These are phyloP conservation scores for Drosophila mulleri DNA, from an alignment of 2,888 invertebrate species.

Conservation along the genomic window DNA sequence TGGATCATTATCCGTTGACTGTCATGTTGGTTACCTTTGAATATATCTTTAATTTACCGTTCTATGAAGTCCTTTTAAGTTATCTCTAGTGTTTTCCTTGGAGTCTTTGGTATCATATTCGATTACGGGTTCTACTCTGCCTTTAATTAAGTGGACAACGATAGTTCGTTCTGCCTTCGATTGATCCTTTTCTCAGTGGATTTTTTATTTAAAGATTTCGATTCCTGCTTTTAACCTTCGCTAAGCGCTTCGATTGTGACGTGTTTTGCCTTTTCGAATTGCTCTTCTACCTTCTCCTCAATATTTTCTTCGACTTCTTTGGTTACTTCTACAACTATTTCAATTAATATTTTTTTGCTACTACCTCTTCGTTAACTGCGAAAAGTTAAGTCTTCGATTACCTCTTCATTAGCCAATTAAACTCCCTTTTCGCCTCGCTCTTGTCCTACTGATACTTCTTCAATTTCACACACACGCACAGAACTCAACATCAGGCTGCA, in stretches of 20 bases:
- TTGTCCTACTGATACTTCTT: slow-evolving; percentile 12
- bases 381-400: not conserved
- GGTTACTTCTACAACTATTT: not conserved
- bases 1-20: not conserved
- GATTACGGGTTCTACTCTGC: too few relatives aligned
- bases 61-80: not conserved
- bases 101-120: too few relatives aligned
- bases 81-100: too few relatives aligned
- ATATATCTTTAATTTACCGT: not conserved
- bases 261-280: not conserved
- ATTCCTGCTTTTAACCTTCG: not conserved
- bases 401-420: not conserved
- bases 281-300: not conserved
- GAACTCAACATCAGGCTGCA: slow-evolving; percentile 1
- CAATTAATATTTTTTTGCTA: not conserved
- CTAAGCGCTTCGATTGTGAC: not conserved
- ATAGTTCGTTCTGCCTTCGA: not conserved
- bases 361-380: not conserved
- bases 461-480: slow-evolving; percentile 7
- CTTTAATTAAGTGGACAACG: too few relatives aligned
- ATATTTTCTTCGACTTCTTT: not conserved
- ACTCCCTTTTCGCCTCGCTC: not conserved
- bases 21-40: not conserved
- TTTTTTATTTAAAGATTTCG: too few relatives aligned
- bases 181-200: too few relatives aligned